Evolutionary conservation across 2,797 vertebrate species (phyloP), one percentile per base, ranked within the genome.

Genomic region (Danio albolineatus): DNA sequence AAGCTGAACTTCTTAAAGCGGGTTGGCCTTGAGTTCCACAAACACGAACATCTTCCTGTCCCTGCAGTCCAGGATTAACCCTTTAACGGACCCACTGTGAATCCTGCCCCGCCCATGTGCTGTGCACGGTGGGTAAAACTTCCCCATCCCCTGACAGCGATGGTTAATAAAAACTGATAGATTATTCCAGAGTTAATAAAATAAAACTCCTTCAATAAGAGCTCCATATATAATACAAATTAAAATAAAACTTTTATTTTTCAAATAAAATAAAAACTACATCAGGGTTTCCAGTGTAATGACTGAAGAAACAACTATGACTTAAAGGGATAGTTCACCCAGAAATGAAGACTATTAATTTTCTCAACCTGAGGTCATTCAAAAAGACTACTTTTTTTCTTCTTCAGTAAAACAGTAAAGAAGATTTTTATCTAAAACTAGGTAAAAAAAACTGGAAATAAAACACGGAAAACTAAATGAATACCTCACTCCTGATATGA

Each of bases 11-110:
- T 39, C 69, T 56, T 16, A 54, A 44, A 48, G 21, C 39, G 12
- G 9, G 13, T 9, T 73, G 60, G 69, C 60, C 57, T 65, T 73
- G 21, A 65, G 8, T 73, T 48, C 19, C 5, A 44, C 7, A 79
- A 10, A 53, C 9, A 39, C 16, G 36, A 60, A 48, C 64, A 79
- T 83, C 81, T 83, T 83, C 81, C 81, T 83, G 77, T 66, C 57
- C 43, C 57, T 64, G 21, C 81, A 46, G 67, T 62, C 65, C 44
- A 67, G 21, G 44, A 44, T 83, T 79, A 83, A 79, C 81, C 76
- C 76, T 79, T 79, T 69, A 64, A 71, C 49, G 44, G 17, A 28
- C 59, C 7, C 10, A 5, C n/a, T 46, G 39, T 14, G 9, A 5
- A 38, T 46, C 21, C 59, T 17, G 59, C 69, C 51, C 67, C 67